Base-by-base conservation (phyloP, 2,797 vertebrate species). In the Alfaro cultratus region DNA sequence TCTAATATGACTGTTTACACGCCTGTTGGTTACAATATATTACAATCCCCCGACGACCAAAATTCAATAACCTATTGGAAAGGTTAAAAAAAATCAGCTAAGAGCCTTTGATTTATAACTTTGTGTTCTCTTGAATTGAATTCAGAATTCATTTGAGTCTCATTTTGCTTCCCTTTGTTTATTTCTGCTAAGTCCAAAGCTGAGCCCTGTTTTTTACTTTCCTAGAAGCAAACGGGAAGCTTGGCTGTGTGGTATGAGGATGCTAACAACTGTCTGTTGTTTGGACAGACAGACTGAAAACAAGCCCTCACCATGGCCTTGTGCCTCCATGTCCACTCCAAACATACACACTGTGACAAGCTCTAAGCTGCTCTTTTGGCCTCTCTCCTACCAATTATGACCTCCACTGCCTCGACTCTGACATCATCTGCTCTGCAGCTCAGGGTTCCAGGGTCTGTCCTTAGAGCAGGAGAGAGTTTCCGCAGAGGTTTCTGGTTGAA, bases 251-350 rank as follows among this genome's bases (percentile, higher is more conserved):
- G 81, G 77, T 79, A 70, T 43, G 73, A 77, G 80, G 75, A 12
- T 47, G 60, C 77, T 75, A 78, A 64, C 82, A 77, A 80, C 43
- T 85, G 74, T 84, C 80, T 85, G 55, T 82, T 87, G 47, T 88
- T 87, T 87, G 90, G 89, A 85, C 13, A 49, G 86, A 83, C 83
- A 90, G 83, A 83, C 83, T 85, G 88, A 74, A 84, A 88, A 89
- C 85, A 88, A 85, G 78, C 71, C 74, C 73, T 81, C 53, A 4
- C 53, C 1, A 18, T 49, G 74, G 83, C 75, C 16, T 80, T 77
- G 53, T 45, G 82, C 74, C 53, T 82, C 78, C 12, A 36, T 70
- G 74, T 75, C 70, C 41, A 75, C 62, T 21, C 34, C 18, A 67
- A 21, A 41, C 36, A 68, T 21, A 67, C 1, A 39, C 18, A 23